These are phyloP conservation scores for Brienomyrus longianalis DNA, from an alignment of 2,113 vertebrate genomes.

Conservation along the genomic window DNA sequence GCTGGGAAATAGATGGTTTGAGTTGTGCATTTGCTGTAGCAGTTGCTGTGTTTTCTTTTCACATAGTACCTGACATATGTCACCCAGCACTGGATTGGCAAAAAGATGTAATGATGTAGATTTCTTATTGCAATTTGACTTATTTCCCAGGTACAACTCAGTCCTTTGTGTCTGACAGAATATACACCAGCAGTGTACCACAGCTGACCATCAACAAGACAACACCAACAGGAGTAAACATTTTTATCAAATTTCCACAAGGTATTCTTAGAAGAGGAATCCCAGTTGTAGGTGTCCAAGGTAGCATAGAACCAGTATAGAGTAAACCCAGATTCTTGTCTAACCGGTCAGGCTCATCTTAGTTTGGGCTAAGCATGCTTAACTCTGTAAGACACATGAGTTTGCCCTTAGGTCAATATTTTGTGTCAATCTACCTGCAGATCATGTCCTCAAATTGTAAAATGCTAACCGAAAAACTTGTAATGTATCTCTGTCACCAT, in stretches of 20 bases:
- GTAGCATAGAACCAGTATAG: not conserved
- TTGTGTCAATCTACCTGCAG: not conserved
- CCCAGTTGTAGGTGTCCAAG: not conserved
- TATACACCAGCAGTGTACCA: constrained; percentile 8
- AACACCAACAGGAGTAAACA: not conserved
- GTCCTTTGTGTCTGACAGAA: constrained; percentile 11
- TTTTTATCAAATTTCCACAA: constrained; percentile 21
- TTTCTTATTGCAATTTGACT: not conserved
- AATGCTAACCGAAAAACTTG: not conserved
- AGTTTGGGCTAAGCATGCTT: not conserved
- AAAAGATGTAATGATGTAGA: not conserved
- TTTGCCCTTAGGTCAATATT: not conserved
- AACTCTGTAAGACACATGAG: not conserved
- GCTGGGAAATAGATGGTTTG: not conserved
- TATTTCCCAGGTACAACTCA: constrained; percentile 11
- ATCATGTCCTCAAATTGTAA: not conserved
- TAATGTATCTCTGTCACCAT: not conserved
- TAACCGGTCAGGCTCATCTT: not conserved
- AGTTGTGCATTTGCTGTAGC: not conserved
- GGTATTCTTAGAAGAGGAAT: not conserved
- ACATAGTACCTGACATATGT: not conserved
- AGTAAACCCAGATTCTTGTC: not conserved
- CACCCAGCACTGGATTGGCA: not conserved
- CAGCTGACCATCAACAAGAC: constrained; percentile 7
- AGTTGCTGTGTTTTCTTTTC: not conserved